These are phyloP conservation scores for Macroglossus sobrinus DNA, from an alignment of 2,113 vertebrate genomes.

Conservation along the genomic window DNA sequence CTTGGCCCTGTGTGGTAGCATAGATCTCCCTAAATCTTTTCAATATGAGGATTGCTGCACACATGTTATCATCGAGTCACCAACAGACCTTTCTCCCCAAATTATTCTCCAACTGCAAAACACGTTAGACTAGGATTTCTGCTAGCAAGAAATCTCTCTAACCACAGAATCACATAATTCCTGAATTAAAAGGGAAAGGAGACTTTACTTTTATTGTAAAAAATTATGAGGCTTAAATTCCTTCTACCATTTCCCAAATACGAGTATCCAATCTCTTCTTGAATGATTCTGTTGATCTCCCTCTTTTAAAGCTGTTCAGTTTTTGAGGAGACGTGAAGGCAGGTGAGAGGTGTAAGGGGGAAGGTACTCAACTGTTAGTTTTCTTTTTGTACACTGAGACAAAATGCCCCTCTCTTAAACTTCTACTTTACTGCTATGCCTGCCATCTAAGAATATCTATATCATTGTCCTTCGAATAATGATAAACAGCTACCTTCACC, in stretches of 20 bases:
- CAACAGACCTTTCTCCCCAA: neutral
- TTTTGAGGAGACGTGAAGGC: neutral
- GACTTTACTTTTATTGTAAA: neutral
- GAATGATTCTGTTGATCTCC: neutral
- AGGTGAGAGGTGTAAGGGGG: fast-evolving
- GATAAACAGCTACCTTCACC: neutral
- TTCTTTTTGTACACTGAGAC: neutral
- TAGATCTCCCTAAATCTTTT: neutral
- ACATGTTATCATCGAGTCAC: neutral
- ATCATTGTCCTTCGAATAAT: neutral
- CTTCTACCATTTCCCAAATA: neutral
- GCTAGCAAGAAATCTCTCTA: neutral
- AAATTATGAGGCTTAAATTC: neutral
- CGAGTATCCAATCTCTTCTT: neutral
- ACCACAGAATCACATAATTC: neutral
- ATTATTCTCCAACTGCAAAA: neutral
- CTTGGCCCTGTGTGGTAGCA: neutral
- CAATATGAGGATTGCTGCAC: neutral
- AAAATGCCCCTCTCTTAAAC: neutral
- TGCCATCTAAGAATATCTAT: neutral
- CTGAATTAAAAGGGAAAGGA: neutral
- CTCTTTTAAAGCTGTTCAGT: neutral
- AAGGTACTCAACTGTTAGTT: neutral
- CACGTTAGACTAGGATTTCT: neutral
- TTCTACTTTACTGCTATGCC: neutral